Percentiles rank a stretch among this genome's conserved stretches.
phyloP scores from a whole-genome alignment of 1,140 invertebrate species.

The Trichomalopsis sarcophagae region DNA sequence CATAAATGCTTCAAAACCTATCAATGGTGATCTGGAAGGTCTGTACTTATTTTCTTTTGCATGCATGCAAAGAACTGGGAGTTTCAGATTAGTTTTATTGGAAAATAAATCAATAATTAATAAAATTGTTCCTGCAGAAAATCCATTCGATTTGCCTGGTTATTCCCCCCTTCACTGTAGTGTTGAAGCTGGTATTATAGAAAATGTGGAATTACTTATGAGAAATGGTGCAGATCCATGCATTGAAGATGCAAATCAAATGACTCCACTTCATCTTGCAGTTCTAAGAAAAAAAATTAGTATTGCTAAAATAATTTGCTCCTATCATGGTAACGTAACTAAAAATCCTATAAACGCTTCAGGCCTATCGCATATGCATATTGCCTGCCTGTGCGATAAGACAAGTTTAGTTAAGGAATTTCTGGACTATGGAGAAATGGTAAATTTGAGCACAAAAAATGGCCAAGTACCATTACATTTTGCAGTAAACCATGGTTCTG shows the following conservation, averaged over 20 bases:
- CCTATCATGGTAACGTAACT: neutral
- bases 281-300: neutral
- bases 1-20: neutral
- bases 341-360: neutral
- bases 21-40: neutral
- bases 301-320: neutral
- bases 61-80: neutral
- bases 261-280: neutral
- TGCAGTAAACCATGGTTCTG: neutral
- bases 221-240: constrained; percentile 1
- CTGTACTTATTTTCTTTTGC: neutral
- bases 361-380: neutral
- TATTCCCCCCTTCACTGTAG: neutral
- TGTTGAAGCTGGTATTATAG: neutral
- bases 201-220: neutral
- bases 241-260: neutral
- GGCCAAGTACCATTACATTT: neutral
- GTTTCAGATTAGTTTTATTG: too few species aligned
- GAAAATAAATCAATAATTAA: neutral
- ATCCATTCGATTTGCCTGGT: neutral
- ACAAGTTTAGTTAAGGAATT: neutral
- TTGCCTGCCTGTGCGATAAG: neutral
- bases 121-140: neutral
- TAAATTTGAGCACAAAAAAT: neutral
- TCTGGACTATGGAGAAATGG: neutral